These are phyloP conservation scores for Novumbra hubbsi DNA, from an alignment of 2,797 vertebrate genomes.

Conservation along the genomic window DNA sequence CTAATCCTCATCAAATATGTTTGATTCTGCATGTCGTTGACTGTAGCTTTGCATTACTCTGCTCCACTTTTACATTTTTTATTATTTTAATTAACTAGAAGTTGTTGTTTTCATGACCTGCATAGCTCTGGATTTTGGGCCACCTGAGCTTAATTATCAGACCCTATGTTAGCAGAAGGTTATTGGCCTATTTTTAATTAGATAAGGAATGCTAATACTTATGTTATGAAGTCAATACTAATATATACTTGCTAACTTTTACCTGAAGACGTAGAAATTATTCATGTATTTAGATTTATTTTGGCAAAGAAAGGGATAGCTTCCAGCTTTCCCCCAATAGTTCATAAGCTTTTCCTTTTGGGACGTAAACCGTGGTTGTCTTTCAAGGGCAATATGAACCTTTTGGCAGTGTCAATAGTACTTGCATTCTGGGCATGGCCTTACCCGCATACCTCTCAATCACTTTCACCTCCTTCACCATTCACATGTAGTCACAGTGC, in stretches of 20 bases:
- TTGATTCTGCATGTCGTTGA: constrained; percentile 24
- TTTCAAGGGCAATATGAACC: constrained; percentile 49
- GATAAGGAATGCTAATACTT: not conserved
- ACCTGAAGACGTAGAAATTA: not conserved
- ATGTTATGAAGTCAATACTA: not conserved
- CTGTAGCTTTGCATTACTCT: constrained; percentile 24
- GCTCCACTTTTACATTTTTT: constrained; percentile 21
- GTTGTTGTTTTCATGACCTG: constrained; percentile 22
- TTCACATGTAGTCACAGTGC: constrained; percentile 40
- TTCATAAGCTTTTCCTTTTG: constrained; percentile 2
- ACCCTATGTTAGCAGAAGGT: not conserved
- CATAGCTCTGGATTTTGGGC: constrained; percentile 11
- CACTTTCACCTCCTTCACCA: constrained; percentile 43
- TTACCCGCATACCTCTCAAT: constrained; percentile 51
- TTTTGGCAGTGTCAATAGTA: constrained; percentile 44
- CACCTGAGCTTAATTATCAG: constrained; percentile 10
- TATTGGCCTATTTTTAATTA: constrained; percentile 6
- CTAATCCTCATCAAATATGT: constrained; percentile 27
- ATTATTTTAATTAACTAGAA: constrained; percentile 14
- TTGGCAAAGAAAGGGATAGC: not conserved
- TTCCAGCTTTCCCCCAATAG: not conserved
- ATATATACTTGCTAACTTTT: not conserved
- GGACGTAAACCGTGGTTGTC: constrained; percentile 5
- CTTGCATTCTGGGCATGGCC: constrained; percentile 31
- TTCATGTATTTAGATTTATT: not conserved